Conservation (phyloP, 2,113 vertebrate genomes). For the Leucoraja erinaceus region DNA sequence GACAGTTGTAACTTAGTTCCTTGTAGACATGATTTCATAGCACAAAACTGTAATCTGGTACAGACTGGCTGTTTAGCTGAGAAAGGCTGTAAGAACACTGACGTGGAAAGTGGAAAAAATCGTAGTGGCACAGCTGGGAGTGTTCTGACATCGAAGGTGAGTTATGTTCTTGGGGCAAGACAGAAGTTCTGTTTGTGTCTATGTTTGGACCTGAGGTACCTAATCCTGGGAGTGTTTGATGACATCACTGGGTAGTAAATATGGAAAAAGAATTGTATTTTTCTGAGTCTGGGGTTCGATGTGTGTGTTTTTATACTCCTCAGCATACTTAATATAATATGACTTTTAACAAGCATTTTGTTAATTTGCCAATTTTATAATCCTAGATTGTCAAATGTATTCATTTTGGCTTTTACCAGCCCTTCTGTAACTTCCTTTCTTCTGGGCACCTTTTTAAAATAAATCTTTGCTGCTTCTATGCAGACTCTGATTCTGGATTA, state of each 20-base stretch:
- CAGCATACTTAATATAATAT: not conserved
- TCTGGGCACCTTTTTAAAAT: not conserved
- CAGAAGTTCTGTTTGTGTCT: not conserved
- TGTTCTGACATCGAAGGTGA: not conserved
- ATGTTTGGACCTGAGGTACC: not conserved
- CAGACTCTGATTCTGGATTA: no score
- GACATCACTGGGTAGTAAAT: not conserved
- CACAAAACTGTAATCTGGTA: conserved; percentile 6
- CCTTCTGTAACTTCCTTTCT: not conserved
- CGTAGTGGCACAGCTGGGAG: not conserved
- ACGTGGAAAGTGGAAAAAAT: conserved; percentile 18
- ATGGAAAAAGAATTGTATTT: not conserved
- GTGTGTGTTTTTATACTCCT: not conserved
- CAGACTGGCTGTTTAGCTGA: conserved; percentile 10
- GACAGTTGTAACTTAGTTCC: conserved; percentile 16
- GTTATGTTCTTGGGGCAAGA: not conserved
- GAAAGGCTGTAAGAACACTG: not conserved
- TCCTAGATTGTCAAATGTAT: not conserved
- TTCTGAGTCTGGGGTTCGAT: not conserved
- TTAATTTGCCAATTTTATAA: not conserved
- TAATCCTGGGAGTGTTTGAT: not conserved
- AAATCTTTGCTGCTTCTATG: not conserved
- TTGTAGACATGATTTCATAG: conserved; percentile 34
- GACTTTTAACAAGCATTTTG: no score
- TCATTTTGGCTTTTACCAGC: not conserved